Evolutionary conservation across 2,888 invertebrate species (phyloP).

Genomic region (Polia nebulosa): DNA sequence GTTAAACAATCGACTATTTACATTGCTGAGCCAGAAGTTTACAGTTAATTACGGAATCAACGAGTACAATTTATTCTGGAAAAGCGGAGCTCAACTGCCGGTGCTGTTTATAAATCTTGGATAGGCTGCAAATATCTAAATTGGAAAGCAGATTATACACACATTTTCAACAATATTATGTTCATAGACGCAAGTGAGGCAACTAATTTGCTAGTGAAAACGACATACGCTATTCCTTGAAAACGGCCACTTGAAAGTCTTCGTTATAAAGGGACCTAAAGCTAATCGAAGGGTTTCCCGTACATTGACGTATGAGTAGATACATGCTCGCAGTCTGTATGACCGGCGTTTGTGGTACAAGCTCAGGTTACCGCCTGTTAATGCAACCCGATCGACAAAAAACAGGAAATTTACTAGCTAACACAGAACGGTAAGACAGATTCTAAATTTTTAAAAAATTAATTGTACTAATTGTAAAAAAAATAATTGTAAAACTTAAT

Average conservation of each 20-base stretch:
- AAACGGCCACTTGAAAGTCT: slow-evolving; percentile 75
- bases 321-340: slow-evolving; percentile 61
- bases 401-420: slow-evolving; percentile 38
- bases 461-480: no score
- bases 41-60: slow-evolving; percentile 71
- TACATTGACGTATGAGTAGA: slow-evolving; percentile 70
- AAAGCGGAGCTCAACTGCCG: slow-evolving; percentile 19
- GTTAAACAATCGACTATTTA: slow-evolving; percentile 62
- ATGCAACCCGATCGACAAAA: slow-evolving; percentile 53
- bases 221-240: slow-evolving; percentile 39
- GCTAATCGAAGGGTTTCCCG: slow-evolving; percentile 85
- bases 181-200: background rate
- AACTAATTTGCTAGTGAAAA: background rate
- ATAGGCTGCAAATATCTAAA: slow-evolving; percentile 20
- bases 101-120: slow-evolving; percentile 24
- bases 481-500: background rate
- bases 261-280: slow-evolving; percentile 81
- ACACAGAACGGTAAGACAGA: slow-evolving; percentile 2
- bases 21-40: slow-evolving; percentile 61
- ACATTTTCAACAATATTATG: background rate
- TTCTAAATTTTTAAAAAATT: no score
- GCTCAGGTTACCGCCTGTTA: slow-evolving; percentile 70
- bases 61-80: slow-evolving; percentile 66
- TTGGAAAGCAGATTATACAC: background rate
- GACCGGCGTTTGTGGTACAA: slow-evolving; percentile 64